These are phyloP conservation scores for Phaethon lepturus DNA, from an alignment of 2,113 vertebrate genomes.

Conservation along the genomic window DNA sequence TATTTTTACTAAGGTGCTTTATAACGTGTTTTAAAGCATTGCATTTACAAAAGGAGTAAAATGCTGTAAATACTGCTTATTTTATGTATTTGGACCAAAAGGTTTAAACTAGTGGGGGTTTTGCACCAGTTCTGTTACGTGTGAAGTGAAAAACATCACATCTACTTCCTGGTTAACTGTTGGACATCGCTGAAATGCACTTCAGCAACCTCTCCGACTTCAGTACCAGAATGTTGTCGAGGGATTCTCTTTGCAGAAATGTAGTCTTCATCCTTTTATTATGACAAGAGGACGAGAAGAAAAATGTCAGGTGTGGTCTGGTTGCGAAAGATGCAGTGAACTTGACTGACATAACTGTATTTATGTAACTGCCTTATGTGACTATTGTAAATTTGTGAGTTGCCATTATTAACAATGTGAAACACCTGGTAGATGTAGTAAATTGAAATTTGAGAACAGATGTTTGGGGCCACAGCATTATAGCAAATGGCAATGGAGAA, in stretches of 20 bases:
- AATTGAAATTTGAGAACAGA: constrained; percentile 45
- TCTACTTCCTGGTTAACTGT: constrained; percentile 62
- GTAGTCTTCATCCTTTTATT: constrained; percentile 61
- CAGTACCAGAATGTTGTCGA: constrained; percentile 50
- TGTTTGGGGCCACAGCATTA: constrained; percentile 44
- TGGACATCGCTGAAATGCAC: constrained; percentile 58
- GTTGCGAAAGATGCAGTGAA: constrained; percentile 57
- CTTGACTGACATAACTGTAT: constrained; percentile 63
- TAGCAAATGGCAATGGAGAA: constrained; percentile 23
- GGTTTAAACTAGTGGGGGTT: constrained; percentile 70
- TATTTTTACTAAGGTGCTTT: constrained; percentile 89
- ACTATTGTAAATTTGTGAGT: constrained; percentile 69
- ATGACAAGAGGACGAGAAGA: constrained; percentile 36
- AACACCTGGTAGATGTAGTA: constrained; percentile 66
- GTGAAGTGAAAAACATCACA: constrained; percentile 75
- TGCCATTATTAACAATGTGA: constrained; percentile 53
- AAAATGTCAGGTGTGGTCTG: constrained; percentile 47
- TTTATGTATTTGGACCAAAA: constrained; percentile 87
- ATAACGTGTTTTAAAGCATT: constrained; percentile 88
- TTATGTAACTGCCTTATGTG: constrained; percentile 70
- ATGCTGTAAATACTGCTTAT: constrained; percentile 87
- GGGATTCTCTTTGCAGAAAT: constrained; percentile 49
- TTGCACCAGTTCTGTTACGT: constrained; percentile 75
- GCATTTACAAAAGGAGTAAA: constrained; percentile 80
- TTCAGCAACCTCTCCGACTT: constrained; percentile 64